A percentile compares a stretch with the other conserved stretches of the same genome.
These are phyloP conservation scores for Bugula neritina DNA, from an alignment of 2,888 invertebrate genomes.

Conservation along the genomic window DNA sequence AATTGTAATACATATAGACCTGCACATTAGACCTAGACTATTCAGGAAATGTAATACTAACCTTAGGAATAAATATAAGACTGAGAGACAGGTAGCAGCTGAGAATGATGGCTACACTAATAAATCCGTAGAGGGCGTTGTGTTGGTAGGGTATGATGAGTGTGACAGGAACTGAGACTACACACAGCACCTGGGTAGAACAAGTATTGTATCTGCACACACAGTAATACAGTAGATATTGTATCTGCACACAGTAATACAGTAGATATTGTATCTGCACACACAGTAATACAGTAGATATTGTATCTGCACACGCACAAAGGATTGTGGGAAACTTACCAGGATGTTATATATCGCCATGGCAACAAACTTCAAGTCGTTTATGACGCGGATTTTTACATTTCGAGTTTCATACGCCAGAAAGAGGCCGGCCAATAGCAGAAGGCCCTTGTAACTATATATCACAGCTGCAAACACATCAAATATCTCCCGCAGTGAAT, in stretches of 20 bases:
- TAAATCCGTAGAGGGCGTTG: slow-evolving; percentile 94
- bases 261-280: too few species aligned
- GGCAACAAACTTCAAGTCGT: slow-evolving; percentile 95
- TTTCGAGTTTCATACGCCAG: slow-evolving; percentile 96
- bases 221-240: too few species aligned
- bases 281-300: too few species aligned
- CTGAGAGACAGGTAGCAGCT: slow-evolving; percentile 98
- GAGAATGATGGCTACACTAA: slow-evolving; percentile 90
- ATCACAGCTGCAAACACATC: slow-evolving; percentile 68
- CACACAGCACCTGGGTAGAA: slow-evolving; percentile 69
- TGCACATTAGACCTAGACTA: too few species aligned
- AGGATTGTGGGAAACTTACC: too few species aligned
- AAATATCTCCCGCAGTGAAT: too few species aligned
- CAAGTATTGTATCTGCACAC: too few species aligned
- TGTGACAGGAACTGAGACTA: slow-evolving; percentile 95
- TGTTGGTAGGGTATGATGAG: slow-evolving; percentile 95
- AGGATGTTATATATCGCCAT: slow-evolving; percentile 99
- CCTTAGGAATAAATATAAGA: slow-evolving; percentile 95
- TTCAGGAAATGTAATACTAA: slow-evolving; percentile 31
- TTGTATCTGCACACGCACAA: too few species aligned
- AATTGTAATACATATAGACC: too few species aligned
- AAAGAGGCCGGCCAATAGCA: slow-evolving; percentile 92
- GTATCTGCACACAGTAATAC: too few species aligned
- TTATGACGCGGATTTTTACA: slow-evolving; percentile 88
- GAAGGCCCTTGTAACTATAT: slow-evolving; percentile 92